Evolutionary conservation across 2,888 invertebrate genomes (phyloP).

Genomic region (Heliconius sara): DNA sequence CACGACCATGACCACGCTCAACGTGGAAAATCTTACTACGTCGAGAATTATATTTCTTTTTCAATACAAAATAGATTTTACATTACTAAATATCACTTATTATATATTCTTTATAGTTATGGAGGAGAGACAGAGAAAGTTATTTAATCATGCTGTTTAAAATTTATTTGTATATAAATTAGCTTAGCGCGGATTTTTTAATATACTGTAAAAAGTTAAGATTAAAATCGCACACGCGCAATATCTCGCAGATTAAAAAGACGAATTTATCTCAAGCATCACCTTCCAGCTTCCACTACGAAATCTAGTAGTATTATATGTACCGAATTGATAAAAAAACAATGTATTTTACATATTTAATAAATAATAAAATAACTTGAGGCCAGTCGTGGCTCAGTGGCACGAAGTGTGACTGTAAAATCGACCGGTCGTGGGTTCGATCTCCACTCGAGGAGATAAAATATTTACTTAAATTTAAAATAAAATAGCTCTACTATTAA

Average conservation of each 20-base stretch:
- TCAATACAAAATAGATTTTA: background rate
- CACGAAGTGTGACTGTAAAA: no score
- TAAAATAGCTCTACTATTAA: background rate
- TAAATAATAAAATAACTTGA: background rate
- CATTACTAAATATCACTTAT: background rate
- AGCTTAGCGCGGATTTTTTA: background rate
- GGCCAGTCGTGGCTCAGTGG: no score
- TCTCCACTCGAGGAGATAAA: no score
- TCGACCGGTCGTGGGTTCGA: no score
- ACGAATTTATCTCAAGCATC: background rate
- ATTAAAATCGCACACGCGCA: background rate
- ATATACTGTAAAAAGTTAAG: background rate
- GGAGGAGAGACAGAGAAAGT: no score
- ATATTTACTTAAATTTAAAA: no score
- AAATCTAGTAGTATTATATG: background rate
- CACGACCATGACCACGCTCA: conserved; percentile 38
- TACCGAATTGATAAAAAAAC: background rate
- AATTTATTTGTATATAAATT: background rate
- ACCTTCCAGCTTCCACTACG: background rate
- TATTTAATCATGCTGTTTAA: background rate
- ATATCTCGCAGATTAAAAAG: background rate
- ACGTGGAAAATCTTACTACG: conserved; percentile 3
- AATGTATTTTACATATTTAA: background rate
- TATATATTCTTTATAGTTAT: no score
- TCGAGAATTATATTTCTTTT: background rate